Base-by-base conservation (phyloP, 1,140 invertebrate species). In the Pachypeltis micranthus region DNA sequence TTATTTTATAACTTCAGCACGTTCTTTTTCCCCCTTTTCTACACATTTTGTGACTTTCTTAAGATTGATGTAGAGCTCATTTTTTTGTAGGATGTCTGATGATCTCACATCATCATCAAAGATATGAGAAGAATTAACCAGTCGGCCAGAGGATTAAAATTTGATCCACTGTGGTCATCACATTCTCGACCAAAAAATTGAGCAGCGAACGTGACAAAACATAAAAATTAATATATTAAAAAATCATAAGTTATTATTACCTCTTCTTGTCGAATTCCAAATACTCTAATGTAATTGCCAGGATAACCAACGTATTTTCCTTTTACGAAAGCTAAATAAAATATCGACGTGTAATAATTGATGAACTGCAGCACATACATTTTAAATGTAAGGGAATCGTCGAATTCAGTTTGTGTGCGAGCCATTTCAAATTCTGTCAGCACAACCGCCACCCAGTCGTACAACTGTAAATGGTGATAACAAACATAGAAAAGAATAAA, bases 291-390 rank as follows among this genome's bases (percentile, higher is more conserved):
- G 69, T 93, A 93, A 29, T 84, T 76, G 2, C 84, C 85, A 0
- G 91, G 91, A 71, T 86, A 85, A 0, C 91, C 91, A n/a, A 91
- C 80, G 68, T 90, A 88, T 74, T 91, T 94, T 44, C 94, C 95
- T 74, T 98, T 98, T 68, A 97, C 88, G 77, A 98, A 98, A 0
- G 94, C 96, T 70, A 99, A 95, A 72, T 99, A 99, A 79, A 98
- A 96, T 72, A 98, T 95, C 0, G 93, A 96, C 23, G 94, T 91
- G 75, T 98, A 98, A 74, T 96, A 98, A 75, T 99, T 99, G 29
- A 98, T 90, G 78, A 98, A 98, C 78, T 98, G 93, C 34, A 99
- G 82, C 7, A 98, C 74, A 74, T 98, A 98, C 69, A 98, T 96
- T 79, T 98, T 98, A 12, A 98, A 78, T 0, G 93, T 98, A 19